phyloP scores from a whole-genome alignment of 1,140 invertebrate genomes.

The Drosophila lowei region DNA sequence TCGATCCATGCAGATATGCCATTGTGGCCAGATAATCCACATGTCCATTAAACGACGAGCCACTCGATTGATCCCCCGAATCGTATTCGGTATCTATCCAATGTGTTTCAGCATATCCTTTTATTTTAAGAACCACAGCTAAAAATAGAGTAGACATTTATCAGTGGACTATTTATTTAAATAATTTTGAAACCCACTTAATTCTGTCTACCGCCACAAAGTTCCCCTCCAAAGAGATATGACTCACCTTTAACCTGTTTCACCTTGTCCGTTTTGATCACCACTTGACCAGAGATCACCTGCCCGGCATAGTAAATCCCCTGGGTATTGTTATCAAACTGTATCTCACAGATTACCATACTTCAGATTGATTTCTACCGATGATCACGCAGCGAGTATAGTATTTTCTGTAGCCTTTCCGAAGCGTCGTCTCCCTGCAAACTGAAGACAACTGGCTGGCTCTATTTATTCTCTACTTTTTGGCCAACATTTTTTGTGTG shows the following conservation, averaged over 20 bases:
- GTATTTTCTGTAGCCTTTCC: conserved; percentile 21
- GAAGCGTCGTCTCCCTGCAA: conserved; percentile 21
- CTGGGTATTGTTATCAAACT: conserved; percentile 83
- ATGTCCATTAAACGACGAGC: conserved; percentile 51
- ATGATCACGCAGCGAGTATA: conserved; percentile 8
- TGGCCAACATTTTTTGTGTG: conserved; percentile 29
- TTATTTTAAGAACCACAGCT: conserved; percentile 67
- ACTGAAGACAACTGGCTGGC: conserved; percentile 27
- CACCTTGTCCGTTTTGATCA: conserved; percentile 81
- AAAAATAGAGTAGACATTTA: not conserved
- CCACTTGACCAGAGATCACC: conserved; percentile 83
- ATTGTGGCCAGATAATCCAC: conserved; percentile 73
- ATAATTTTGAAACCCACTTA: not conserved
- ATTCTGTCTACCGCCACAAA: not conserved
- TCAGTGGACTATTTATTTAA: not conserved
- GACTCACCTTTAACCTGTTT: conserved; percentile 83
- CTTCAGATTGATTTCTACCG: conserved; percentile 20
- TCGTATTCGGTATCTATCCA: conserved; percentile 53
- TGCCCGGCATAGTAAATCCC: conserved; percentile 84
- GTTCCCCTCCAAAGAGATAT: conserved; percentile 11
- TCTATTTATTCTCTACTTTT: conserved; percentile 26
- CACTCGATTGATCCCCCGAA: conserved; percentile 33
- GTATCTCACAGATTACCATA: conserved; percentile 68
- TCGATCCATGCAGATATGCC: conserved; percentile 58
- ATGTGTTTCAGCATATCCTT: conserved; percentile 60